Conservation (phyloP, 2,113 vertebrate genomes). For the Hyperopisus bebe region DNA sequence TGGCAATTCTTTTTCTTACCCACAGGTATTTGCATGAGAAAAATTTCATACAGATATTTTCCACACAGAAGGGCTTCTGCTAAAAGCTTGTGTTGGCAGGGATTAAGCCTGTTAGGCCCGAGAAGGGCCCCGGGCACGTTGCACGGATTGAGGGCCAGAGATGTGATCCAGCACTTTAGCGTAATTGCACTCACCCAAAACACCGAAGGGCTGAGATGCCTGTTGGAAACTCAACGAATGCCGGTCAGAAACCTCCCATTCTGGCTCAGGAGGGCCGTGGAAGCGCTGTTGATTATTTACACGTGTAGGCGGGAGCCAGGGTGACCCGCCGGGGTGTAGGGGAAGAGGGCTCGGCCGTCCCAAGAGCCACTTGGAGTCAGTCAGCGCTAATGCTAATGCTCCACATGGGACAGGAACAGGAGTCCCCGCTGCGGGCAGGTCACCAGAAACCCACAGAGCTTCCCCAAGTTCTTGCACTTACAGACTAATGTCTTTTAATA, state of each 20-base stretch:
- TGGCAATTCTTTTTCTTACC: background rate
- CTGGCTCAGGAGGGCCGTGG: background rate
- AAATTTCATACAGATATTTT: background rate
- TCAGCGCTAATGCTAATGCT: background rate
- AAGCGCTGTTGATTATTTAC: background rate
- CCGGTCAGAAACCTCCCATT: background rate
- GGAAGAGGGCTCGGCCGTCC: background rate
- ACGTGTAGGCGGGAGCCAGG: background rate
- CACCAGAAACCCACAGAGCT: background rate
- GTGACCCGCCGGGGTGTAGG: background rate
- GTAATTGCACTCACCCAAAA: background rate
- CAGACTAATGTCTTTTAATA: background rate
- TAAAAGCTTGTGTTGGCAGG: background rate
- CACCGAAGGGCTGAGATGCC: background rate
- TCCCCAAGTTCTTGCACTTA: background rate
- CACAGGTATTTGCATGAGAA: background rate
- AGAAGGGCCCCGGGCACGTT: background rate
- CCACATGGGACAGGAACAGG: background rate
- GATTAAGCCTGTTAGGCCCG: background rate
- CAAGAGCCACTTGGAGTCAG: background rate
- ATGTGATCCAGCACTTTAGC: background rate
- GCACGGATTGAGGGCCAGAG: background rate
- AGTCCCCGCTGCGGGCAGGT: background rate
- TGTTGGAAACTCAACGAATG: background rate
- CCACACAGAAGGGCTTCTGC: background rate